Conservation (phyloP, 53 echinoderm and acorn worm species). For the Paelopatides confundens region DNA sequence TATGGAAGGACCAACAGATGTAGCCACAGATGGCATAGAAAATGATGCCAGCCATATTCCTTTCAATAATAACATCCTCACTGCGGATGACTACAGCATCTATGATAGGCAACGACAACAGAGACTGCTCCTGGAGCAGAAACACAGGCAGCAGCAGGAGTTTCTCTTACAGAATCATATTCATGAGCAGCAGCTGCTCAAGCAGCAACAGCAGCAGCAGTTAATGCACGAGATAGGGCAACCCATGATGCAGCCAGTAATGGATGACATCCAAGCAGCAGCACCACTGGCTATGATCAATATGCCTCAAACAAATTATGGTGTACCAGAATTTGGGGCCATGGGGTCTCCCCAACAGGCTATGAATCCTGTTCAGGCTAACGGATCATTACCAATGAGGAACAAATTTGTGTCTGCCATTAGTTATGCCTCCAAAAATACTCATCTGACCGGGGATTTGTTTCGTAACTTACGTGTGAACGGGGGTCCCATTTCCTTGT, state of each 20-base stretch:
- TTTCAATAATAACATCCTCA: slow-evolving; percentile 85
- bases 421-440: neutral
- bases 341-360: neutral
- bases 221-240: slow-evolving; percentile 45
- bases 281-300: slow-evolving; percentile 12
- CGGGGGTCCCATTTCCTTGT: neutral
- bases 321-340: neutral
- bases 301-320: neutral
- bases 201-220: slow-evolving; percentile 66
- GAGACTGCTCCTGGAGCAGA: slow-evolving; percentile 66
- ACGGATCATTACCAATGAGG: neutral
- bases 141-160: slow-evolving; percentile 77
- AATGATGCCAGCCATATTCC: neutral
- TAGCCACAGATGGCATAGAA: neutral
- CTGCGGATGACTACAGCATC: slow-evolving; percentile 79
- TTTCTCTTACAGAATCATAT: slow-evolving; percentile 73
- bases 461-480: slow-evolving; percentile 6
- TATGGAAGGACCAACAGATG: neutral
- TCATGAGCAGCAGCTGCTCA: slow-evolving; percentile 70
- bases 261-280: neutral
- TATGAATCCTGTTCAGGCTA: neutral
- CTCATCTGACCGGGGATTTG: slow-evolving; percentile 4
- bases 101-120: slow-evolving; percentile 78
- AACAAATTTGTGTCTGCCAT: neutral
- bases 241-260: slow-evolving; percentile 25